Conservation (phyloP, 2,113 vertebrate species). For the Oreochromis spilurus region DNA sequence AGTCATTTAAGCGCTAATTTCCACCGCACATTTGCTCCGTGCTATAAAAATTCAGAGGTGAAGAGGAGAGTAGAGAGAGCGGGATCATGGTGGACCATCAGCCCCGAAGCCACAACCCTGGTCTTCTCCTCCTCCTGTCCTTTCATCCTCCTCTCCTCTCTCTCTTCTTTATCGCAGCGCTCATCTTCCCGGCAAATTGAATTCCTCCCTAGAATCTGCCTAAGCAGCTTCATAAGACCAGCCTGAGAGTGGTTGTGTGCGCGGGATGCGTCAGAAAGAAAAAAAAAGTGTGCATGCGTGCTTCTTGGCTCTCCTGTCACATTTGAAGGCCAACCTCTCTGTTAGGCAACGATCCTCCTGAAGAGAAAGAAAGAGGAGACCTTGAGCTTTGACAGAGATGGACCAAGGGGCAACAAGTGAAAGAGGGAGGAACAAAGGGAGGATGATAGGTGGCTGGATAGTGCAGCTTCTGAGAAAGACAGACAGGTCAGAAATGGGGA, state of each 20-base stretch:
- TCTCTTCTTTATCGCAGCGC: conserved; percentile 19
- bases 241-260: not conserved
- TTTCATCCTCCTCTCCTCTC: conserved; percentile 28
- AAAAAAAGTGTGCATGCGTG: not conserved
- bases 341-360: not conserved
- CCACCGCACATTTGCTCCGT: not conserved
- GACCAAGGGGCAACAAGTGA: not conserved
- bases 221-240: conserved; percentile 22
- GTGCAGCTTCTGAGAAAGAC: not conserved
- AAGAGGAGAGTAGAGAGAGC: not conserved
- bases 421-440: not conserved
- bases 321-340: conserved; percentile 31
- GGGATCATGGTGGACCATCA: conserved; percentile 12
- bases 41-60: not conserved
- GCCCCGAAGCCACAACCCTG: conserved; percentile 19
- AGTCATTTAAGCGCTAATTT: conserved; percentile 18
- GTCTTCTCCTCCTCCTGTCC: conserved; percentile 16
- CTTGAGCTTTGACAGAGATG: conserved; percentile 47
- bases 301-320: conserved; percentile 28
- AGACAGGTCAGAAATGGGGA: conserved; percentile 7
- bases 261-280: not conserved
- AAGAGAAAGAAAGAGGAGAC: conserved; percentile 15
- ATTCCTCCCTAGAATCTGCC: conserved; percentile 46
- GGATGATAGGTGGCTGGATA: not conserved
- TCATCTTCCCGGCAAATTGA: conserved; percentile 56